Evolutionary conservation across 2,113 vertebrate species (phyloP).

Genomic region (Zosterops lateralis): DNA sequence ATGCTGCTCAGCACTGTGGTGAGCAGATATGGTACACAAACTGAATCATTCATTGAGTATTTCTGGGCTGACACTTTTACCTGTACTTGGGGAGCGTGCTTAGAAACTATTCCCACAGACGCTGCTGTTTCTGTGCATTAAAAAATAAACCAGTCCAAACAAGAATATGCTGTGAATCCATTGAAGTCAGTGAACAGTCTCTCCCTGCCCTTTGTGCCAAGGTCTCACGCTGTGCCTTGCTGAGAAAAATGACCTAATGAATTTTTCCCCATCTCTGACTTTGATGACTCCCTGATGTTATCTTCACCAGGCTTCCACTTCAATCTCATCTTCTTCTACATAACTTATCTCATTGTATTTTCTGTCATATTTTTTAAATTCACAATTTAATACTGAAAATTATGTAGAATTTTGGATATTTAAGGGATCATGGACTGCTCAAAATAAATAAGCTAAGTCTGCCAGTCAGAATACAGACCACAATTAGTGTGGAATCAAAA

Average conservation of each 20-base stretch:
- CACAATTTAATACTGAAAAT: neutral
- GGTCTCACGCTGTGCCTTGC: neutral
- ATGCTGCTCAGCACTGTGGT: neutral
- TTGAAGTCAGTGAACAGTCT: neutral
- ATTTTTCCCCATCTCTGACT: neutral
- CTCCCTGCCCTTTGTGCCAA: neutral
- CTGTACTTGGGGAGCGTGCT: neutral
- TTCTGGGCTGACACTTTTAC: neutral
- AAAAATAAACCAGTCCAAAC: neutral
- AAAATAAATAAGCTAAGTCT: neutral
- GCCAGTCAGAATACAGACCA: neutral
- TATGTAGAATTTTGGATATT: neutral
- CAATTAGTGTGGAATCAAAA: neutral
- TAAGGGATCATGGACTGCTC: neutral
- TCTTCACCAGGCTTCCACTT: neutral
- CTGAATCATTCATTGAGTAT: neutral
- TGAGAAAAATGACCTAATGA: neutral
- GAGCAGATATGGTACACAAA: neutral
- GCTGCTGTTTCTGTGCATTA: neutral
- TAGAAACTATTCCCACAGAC: neutral
- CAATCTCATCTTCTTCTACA: neutral
- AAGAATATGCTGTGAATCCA: neutral
- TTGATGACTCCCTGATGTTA: neutral
- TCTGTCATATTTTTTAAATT: neutral
- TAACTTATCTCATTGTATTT: neutral